A percentile compares a stretch with the other conserved stretches of the same genome.
Conservation (phyloP, 1,140 invertebrate species). For the Sminthurides bifidus region DNA sequence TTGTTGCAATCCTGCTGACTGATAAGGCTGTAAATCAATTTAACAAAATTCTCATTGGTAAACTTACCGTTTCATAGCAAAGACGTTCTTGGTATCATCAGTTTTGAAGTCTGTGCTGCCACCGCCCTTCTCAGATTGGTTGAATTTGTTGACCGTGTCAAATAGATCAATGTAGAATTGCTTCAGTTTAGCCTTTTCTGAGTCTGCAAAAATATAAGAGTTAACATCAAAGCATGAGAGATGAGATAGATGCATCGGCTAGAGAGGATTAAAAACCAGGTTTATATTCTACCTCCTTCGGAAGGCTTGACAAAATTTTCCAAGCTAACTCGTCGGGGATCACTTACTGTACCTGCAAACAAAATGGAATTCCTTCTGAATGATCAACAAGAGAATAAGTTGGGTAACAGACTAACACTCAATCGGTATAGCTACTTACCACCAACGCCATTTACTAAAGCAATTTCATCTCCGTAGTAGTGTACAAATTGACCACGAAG, state of each 20-base stretch:
- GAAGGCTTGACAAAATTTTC: not conserved
- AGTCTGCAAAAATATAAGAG: no score
- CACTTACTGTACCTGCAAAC: not conserved
- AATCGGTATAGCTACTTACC: not conserved
- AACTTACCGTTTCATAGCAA: not conserved
- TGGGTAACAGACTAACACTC: not conserved
- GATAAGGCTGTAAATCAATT: no score
- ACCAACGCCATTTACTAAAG: constrained; percentile 7
- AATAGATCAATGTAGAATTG: not conserved
- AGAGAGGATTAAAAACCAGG: no score
- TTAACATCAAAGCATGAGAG: no score
- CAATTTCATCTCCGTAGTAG: constrained; percentile 48
- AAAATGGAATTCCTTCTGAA: not conserved
- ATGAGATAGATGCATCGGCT: no score
- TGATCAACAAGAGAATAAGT: not conserved
- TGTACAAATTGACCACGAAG: constrained; percentile 41
- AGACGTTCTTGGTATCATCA: not conserved
- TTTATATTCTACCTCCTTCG: no score
- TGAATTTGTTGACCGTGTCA: not conserved
- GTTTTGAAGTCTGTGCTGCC: not conserved
- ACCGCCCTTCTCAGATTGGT: not conserved
- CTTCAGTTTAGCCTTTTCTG: not conserved
- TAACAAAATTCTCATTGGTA: no score
- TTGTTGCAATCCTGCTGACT: no score
- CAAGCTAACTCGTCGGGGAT: not conserved